Evolutionary conservation across 2,888 invertebrate species (phyloP).

Genomic region (Pomacea canaliculata): DNA sequence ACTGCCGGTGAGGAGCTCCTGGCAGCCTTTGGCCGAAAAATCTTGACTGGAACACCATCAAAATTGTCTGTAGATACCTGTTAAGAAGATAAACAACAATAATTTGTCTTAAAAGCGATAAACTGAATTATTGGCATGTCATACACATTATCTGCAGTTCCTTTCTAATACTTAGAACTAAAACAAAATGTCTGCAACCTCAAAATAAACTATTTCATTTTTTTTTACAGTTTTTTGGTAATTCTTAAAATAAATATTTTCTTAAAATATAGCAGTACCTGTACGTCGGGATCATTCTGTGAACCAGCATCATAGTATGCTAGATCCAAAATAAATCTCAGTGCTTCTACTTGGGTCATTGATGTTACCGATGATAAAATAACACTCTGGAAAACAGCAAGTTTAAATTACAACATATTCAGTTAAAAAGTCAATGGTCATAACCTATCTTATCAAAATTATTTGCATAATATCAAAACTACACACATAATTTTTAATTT

Average conservation of each 20-base stretch:
- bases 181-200: too few relatives aligned
- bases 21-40: constrained; percentile 28
- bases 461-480: not conserved
- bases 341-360: not conserved
- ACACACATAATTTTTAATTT: too few relatives aligned
- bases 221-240: not conserved
- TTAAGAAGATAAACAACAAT: not conserved
- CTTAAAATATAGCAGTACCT: not conserved
- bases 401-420: not conserved
- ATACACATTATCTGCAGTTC: too few relatives aligned
- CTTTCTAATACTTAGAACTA: too few relatives aligned
- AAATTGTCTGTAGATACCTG: constrained; percentile 31
- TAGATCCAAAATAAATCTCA: constrained; percentile 9
- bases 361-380: not conserved
- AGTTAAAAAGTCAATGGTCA: not conserved
- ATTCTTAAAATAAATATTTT: not conserved
- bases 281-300: not conserved
- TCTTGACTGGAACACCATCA: constrained; percentile 34
- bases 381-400: constrained; percentile 6
- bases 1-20: constrained; percentile 34
- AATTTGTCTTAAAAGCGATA: too few relatives aligned
- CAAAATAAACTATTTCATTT: too few relatives aligned
- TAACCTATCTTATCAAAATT: not conserved
- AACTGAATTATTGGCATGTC: too few relatives aligned
- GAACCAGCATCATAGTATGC: constrained; percentile 10